These are phyloP conservation scores for Mnemiopsis leidyi DNA, from an alignment of 37 sponge, comb jelly and placozoan species.

Conservation along the genomic window DNA sequence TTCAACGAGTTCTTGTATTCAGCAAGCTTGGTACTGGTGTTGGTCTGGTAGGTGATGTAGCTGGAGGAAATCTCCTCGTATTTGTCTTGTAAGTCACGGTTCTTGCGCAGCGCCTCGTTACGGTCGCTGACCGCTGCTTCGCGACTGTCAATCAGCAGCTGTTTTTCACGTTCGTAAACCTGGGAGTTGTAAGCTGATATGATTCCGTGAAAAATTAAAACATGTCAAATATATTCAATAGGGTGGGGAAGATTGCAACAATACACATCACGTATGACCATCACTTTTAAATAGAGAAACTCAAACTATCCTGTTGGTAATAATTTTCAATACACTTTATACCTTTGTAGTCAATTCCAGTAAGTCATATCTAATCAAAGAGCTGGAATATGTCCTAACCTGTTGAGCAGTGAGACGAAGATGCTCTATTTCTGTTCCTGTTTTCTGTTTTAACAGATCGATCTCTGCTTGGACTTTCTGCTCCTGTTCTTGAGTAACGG, in stretches of 20 bases:
- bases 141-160: slow-evolving; percentile 1
- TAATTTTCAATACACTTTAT: too few species aligned
- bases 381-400: too few species aligned
- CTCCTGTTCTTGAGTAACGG: slow-evolving; percentile 10
- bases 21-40: neutral
- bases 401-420: slow-evolving; percentile 48
- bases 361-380: too few species aligned
- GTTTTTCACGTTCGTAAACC: slow-evolving; percentile 62
- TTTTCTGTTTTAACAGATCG: slow-evolving; percentile 59
- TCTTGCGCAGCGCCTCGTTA: slow-evolving; percentile 54
- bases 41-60: slow-evolving; percentile 24
- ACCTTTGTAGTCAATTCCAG: too few species aligned
- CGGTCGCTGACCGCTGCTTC: slow-evolving; percentile 36
- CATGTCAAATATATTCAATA: too few species aligned
- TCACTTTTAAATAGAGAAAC: too few species aligned
- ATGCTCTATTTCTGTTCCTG: slow-evolving; percentile 1
- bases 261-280: too few species aligned
- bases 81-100: slow-evolving; percentile 26
- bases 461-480: slow-evolving; percentile 22
- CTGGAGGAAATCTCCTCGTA: neutral
- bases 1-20: slow-evolving; percentile 46
- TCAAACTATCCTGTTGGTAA: too few species aligned
- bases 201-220: too few species aligned
- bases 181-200: too few species aligned
- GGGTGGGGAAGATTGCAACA: too few species aligned